A percentile compares a stretch with the other conserved stretches of the same genome.
Conservation (phyloP, 2,797 vertebrate species). For the Hybognathus amarus region DNA sequence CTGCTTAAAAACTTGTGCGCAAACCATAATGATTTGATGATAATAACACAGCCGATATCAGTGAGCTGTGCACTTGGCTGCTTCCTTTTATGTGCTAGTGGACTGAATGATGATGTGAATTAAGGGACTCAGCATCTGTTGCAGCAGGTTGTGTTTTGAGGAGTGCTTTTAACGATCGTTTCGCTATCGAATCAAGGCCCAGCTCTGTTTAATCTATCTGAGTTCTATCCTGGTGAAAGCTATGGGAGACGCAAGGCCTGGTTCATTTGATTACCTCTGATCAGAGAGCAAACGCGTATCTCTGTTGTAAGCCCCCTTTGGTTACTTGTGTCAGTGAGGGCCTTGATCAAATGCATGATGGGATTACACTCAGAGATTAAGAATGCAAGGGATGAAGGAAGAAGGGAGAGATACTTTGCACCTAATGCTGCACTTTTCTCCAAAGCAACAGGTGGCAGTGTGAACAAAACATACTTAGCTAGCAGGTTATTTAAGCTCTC, state of each 20-base stretch:
- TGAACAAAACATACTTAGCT: background rate
- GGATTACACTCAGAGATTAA: constrained; percentile 42
- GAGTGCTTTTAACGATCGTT: constrained; percentile 65
- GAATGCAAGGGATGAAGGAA: background rate
- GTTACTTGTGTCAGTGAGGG: constrained; percentile 19
- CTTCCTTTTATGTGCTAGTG: constrained; percentile 58
- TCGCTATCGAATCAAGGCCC: constrained; percentile 69
- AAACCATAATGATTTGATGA: constrained; percentile 42
- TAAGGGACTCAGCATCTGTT: constrained; percentile 67
- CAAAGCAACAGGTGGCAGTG: constrained; percentile 12
- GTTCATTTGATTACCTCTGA: constrained; percentile 58
- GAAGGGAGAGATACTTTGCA: background rate
- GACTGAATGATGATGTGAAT: constrained; percentile 66
- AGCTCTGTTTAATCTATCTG: constrained; percentile 72
- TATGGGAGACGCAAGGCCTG: constrained; percentile 55
- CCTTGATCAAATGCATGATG: constrained; percentile 49
- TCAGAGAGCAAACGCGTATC: constrained; percentile 33
- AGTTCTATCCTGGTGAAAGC: constrained; percentile 60
- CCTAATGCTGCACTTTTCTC: background rate
- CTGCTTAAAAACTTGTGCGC: constrained; percentile 24
- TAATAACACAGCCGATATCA: constrained; percentile 41
- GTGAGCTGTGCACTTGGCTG: constrained; percentile 27
- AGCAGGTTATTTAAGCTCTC: no score
- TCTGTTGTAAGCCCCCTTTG: constrained; percentile 4
- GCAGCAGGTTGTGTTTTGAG: constrained; percentile 60